Base-by-base conservation (phyloP, 1,140 invertebrate genomes). In the Liolophura sinensis region DNA sequence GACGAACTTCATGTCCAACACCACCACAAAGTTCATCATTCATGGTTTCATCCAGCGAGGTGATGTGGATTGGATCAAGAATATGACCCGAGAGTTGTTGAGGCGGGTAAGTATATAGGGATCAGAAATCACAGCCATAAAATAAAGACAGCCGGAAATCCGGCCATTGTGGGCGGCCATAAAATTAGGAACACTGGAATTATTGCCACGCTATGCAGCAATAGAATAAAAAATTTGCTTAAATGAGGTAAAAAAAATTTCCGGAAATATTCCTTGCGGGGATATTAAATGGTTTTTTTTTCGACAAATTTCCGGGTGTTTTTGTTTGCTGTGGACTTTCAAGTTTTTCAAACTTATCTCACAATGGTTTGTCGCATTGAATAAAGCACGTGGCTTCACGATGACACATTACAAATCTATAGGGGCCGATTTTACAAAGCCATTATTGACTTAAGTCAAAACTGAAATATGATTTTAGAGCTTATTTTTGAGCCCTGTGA, bases 21-120 rank as follows among this genome's bases (percentile, higher is more conserved):
- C 54, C 15, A 70, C 74, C 12, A 72, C 73, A 1, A 93, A 95
- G 79, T 89, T 98, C 31, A 93, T 98, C 65, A 93, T 98, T 0
- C 96, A 98, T 75, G 96, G 96, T 4, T 98, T 98, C 78, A 93
- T 94, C 1, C 94, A 93, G 60, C 91, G 91, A 73, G 96, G 94
- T 76, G 89, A 91, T 24, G 73, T 94, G 72, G 89, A 94, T 11
- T 98, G 95, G 95, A 92, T 96, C 14, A 50, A 67, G 18, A 60
- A 72, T 46, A 75, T 80, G 74, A 70, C 73, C 7, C 60, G 51
- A 4, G 71, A 69, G 22, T 65, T 82, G 0, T 64, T 81, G 1
- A 60, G 63, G 47, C 71, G 75, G 66, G 80, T 80, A 71, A 49
- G 62, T 16, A 11, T 24, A 50, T 40, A n/a, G 18, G n/a, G 14